phyloP scores from a whole-genome alignment of 2,888 invertebrate genomes.

The Cerceris rybyensis region DNA sequence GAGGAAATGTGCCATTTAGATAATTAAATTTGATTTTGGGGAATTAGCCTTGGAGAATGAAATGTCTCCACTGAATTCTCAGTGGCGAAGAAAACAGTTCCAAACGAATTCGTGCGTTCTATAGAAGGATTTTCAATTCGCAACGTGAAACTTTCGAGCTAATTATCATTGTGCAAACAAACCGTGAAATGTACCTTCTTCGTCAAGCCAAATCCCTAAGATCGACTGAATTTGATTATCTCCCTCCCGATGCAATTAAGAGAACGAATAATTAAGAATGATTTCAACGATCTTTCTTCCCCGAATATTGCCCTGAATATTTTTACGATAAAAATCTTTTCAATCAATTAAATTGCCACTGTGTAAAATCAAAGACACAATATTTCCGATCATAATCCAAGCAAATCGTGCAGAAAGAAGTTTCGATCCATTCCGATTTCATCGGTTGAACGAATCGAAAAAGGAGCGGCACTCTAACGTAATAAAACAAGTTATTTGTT shows the following conservation, averaged over 20 bases:
- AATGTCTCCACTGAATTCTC: not conserved
- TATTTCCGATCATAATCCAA: too few species aligned
- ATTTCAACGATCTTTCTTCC: slow-evolving; percentile 26
- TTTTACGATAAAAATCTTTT: too few species aligned
- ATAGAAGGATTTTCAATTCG: slow-evolving; percentile 24
- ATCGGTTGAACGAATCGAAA: too few species aligned
- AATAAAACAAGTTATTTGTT: too few species aligned
- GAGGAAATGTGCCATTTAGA: slow-evolving; percentile 22
- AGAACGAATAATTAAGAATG: slow-evolving; percentile 26
- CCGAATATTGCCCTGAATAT: not conserved
- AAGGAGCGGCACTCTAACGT: too few species aligned
- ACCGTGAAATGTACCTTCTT: slow-evolving; percentile 7
- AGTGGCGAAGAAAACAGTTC: not conserved
- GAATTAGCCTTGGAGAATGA: slow-evolving; percentile 19
- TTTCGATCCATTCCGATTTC: too few species aligned
- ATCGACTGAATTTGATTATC: slow-evolving; percentile 5
- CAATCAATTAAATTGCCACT: too few species aligned
- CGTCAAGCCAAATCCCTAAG: not conserved
- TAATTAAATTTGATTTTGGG: slow-evolving; percentile 44
- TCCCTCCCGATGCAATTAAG: slow-evolving; percentile 14
- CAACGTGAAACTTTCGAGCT: slow-evolving; percentile 29
- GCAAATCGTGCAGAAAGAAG: too few species aligned
- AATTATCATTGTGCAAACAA: slow-evolving; percentile 41
- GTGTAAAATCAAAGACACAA: too few species aligned
- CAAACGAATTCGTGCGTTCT: not conserved